A percentile compares a stretch with the other conserved stretches of the same genome.
phyloP scores from a whole-genome alignment of 2,113 vertebrate genomes.

The Oreochromis aureus region DNA sequence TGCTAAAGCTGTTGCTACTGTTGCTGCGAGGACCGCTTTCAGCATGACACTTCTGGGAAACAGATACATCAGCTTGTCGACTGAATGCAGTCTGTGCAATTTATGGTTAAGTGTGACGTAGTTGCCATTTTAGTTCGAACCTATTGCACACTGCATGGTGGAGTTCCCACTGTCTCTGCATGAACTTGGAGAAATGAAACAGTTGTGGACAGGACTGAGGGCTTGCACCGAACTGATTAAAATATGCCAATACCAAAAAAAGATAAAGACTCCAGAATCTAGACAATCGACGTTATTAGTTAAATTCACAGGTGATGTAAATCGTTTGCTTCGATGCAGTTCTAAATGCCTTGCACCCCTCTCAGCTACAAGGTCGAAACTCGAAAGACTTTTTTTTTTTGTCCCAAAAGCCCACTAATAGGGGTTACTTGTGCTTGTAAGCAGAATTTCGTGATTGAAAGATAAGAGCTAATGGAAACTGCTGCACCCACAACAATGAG shows the following conservation, averaged over 20 bases:
- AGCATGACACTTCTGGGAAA: constrained; percentile 57
- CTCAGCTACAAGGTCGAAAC: not conserved
- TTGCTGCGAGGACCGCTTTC: constrained; percentile 4
- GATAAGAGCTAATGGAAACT: not conserved
- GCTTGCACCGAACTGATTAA: not conserved
- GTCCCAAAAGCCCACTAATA: not conserved
- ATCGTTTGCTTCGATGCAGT: not conserved
- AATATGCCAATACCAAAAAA: not conserved
- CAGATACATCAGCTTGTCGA: not conserved
- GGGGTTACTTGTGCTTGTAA: not conserved
- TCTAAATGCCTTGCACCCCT: not conserved
- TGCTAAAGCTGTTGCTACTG: not conserved
- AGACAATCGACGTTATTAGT: not conserved
- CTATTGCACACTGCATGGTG: not conserved
- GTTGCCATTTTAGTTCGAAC: not conserved
- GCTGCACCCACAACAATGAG: not conserved
- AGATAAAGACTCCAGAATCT: not conserved
- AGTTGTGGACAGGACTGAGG: not conserved
- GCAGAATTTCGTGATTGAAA: not conserved
- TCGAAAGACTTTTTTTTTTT: not conserved
- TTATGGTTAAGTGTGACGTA: constrained; percentile 39
- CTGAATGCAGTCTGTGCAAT: not conserved
- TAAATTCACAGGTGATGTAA: not conserved
- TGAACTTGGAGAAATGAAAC: constrained; percentile 7
- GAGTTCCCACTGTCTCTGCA: constrained; percentile 12